phyloP scores from a whole-genome alignment of 2,797 vertebrate genomes.

The Tiaroga cobitis region DNA sequence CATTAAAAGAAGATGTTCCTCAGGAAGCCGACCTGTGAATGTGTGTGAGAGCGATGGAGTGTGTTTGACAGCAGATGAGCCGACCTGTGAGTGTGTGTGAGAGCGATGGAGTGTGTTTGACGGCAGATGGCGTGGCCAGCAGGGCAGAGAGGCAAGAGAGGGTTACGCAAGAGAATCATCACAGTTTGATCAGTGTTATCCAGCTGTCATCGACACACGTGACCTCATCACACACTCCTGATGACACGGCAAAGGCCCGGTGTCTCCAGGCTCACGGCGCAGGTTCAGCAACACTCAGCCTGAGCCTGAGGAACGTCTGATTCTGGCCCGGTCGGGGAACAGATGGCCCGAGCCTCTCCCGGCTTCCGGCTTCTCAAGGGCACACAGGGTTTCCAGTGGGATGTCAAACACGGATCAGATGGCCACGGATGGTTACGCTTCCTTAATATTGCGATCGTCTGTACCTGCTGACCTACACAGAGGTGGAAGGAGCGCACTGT shows the following conservation, averaged over 20 bases:
- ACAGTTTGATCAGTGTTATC: slow-evolving; percentile 70
- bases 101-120: slow-evolving; percentile 27
- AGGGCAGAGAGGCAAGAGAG: slow-evolving; percentile 78
- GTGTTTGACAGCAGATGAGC: slow-evolving; percentile 72
- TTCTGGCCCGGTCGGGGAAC: slow-evolving; percentile 65
- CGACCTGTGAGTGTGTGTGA: slow-evolving; percentile 19
- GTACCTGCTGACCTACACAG: neutral
- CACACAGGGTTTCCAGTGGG: slow-evolving; percentile 70
- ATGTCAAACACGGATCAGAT: slow-evolving; percentile 79
- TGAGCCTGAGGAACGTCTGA: slow-evolving; percentile 50
- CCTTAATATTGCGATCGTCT: slow-evolving; percentile 52
- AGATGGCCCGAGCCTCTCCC: slow-evolving; percentile 76
- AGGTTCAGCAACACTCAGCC: slow-evolving; percentile 67
- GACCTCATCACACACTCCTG: slow-evolving; percentile 57
- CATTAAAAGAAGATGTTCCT: slow-evolving; percentile 25
- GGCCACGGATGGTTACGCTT: slow-evolving; percentile 59
- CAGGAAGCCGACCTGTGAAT: slow-evolving; percentile 15
- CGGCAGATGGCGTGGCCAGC: slow-evolving; percentile 81
- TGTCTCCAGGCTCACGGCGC: slow-evolving; percentile 44
- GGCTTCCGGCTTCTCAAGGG: slow-evolving; percentile 76
- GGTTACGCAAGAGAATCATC: slow-evolving; percentile 82
- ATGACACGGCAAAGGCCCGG: neutral
- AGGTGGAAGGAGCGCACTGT: neutral
- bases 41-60: slow-evolving; percentile 24
- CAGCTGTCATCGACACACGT: slow-evolving; percentile 75